Conservation (phyloP, 2,888 invertebrate genomes). For the Drosophila monieri region DNA sequence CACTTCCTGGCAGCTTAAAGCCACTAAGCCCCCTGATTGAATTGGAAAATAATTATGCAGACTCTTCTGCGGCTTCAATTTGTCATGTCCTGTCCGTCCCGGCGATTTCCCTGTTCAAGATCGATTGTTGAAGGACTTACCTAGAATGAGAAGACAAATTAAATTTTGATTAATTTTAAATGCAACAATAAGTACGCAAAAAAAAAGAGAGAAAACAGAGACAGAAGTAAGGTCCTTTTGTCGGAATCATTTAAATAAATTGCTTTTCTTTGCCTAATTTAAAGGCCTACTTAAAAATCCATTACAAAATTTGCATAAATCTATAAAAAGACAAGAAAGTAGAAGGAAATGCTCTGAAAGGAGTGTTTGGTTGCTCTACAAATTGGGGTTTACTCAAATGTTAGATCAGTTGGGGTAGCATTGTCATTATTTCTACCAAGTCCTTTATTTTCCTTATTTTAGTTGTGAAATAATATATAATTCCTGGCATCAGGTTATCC, state of each 20-base stretch:
- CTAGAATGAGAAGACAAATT: slow-evolving; percentile 63
- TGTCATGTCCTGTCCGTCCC: slow-evolving; percentile 22
- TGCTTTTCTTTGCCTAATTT: slow-evolving; percentile 72
- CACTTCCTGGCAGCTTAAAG: slow-evolving; percentile 44
- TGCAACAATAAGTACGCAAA: slow-evolving; percentile 25
- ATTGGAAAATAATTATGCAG: slow-evolving; percentile 73
- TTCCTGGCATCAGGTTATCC: background rate
- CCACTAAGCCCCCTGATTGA: slow-evolving; percentile 58
- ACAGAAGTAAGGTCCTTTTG: slow-evolving; percentile 26
- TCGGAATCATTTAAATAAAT: slow-evolving; percentile 71
- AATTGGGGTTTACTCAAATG: background rate
- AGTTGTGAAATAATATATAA: background rate
- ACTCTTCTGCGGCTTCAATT: slow-evolving; percentile 43
- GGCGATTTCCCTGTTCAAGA: slow-evolving; percentile 19
- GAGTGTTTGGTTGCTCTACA: slow-evolving; percentile 10
- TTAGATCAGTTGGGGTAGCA: too few species aligned
- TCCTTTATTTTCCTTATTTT: background rate
- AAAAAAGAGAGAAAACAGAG: background rate
- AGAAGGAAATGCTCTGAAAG: background rate
- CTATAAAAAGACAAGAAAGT: slow-evolving; percentile 47
- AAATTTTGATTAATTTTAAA: slow-evolving; percentile 65
- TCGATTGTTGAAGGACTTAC: slow-evolving; percentile 59
- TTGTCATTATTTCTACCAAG: too few species aligned
- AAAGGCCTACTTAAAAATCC: slow-evolving; percentile 80
- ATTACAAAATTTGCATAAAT: slow-evolving; percentile 80